Evolutionary conservation across 2,113 vertebrate species (phyloP).

Genomic region (Equus quagga): DNA sequence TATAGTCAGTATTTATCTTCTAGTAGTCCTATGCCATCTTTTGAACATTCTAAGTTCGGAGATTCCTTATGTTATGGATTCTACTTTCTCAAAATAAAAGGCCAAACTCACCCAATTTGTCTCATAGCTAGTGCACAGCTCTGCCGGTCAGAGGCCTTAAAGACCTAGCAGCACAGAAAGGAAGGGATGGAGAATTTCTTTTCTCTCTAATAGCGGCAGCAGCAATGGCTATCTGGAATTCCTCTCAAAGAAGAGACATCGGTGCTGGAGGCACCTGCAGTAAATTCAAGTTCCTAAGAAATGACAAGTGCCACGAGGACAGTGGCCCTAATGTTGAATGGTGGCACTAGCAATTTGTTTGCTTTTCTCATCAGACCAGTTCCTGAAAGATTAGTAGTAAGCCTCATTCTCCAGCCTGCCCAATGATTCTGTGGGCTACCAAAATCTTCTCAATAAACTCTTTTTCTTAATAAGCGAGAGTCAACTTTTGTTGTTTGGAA

Average conservation of each 20-base stretch:
- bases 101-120: neutral
- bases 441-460: neutral
- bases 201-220: neutral
- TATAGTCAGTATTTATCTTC: neutral
- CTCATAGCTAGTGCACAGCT: neutral
- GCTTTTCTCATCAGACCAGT: neutral
- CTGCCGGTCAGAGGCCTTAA: neutral
- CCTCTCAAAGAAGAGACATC: neutral
- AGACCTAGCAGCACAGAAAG: neutral
- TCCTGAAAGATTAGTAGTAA: neutral
- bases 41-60: neutral
- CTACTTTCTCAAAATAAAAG: neutral
- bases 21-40: neutral
- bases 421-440: neutral
- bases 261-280: neutral
- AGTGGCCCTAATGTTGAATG: neutral
- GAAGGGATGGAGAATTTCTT: neutral
- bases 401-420: neutral
- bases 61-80: neutral
- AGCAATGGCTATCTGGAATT: neutral
- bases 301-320: neutral
- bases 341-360: accelerated
- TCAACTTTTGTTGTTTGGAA: neutral
- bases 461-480: neutral
- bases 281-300: neutral